Percentiles rank a stretch among this genome's conserved stretches.
Conservation (phyloP, 1,140 invertebrate genomes). For the Cheumatopsyche charites region DNA sequence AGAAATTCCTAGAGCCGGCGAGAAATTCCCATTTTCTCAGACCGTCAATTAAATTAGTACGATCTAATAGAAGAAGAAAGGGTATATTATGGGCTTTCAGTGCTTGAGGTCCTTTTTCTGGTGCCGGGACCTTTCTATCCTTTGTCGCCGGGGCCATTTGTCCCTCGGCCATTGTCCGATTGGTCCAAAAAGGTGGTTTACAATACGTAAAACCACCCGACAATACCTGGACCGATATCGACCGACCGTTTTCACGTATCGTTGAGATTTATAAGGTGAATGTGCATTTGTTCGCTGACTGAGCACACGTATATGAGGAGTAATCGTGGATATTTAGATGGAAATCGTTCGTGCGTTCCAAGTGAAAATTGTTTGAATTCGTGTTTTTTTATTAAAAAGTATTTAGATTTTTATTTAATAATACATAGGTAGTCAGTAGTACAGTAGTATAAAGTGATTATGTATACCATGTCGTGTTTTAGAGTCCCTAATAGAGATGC, state of each 20-base stretch:
- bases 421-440: too few species aligned
- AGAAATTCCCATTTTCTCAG: neutral
- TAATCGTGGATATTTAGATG: too few species aligned
- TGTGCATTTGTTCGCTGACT: too few species aligned
- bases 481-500: too few species aligned
- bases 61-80: constrained; percentile 27
- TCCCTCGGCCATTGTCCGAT: neutral
- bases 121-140: neutral
- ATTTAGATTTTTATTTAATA: too few species aligned
- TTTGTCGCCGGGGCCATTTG: constrained; percentile 1
- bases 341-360: too few species aligned
- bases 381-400: too few species aligned
- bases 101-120: constrained; percentile 7
- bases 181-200: neutral
- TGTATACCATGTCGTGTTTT: too few species aligned
- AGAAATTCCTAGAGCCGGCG: neutral
- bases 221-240: neutral
- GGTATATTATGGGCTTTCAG: constrained; percentile 15
- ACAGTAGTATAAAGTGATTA: too few species aligned
- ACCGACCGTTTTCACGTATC: neutral
- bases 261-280: too few species aligned
- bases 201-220: neutral
- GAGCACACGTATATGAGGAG: too few species aligned
- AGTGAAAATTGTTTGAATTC: too few species aligned
- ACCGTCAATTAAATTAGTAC: constrained; percentile 25